Percentiles rank a stretch among this genome's conserved stretches.
Evolutionary conservation across 2,113 vertebrate species (phyloP).

Genomic region (Chionodraco myersi): DNA sequence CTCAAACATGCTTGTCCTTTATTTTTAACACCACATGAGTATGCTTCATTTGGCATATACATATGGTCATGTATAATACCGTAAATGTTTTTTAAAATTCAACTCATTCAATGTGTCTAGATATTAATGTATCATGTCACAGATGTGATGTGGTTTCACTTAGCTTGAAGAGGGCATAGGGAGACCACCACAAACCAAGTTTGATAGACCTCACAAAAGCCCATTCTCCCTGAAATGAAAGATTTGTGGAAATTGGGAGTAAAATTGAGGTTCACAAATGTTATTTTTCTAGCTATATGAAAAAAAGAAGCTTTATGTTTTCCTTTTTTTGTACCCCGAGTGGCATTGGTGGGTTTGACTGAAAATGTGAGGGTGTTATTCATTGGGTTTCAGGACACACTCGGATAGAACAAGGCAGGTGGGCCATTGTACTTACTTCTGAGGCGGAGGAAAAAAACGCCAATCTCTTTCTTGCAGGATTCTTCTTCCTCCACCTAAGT

Average conservation of each 20-base stretch:
- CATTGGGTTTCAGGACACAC: slow-evolving; percentile 44
- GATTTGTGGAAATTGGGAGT: slow-evolving; percentile 32
- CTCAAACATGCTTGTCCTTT: not conserved
- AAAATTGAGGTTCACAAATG: slow-evolving; percentile 15
- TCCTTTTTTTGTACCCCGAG: not conserved
- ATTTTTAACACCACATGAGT: not conserved
- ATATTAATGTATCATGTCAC: slow-evolving; percentile 35
- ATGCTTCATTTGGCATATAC: too few relatives aligned
- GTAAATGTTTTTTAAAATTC: not conserved
- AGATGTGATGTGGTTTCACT: slow-evolving; percentile 30
- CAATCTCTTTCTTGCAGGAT: slow-evolving; percentile 26
- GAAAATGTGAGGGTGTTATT: slow-evolving; percentile 34
- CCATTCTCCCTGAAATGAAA: slow-evolving; percentile 38
- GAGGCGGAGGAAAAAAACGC: slow-evolving; percentile 7
- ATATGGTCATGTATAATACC: not conserved
- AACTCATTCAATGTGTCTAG: slow-evolving; percentile 1
- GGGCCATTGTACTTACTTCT: slow-evolving; percentile 40
- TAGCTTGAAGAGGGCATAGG: slow-evolving; percentile 31
- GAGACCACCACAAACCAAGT: slow-evolving; percentile 9
- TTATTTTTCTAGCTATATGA: slow-evolving; percentile 34
- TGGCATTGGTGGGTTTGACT: not conserved
- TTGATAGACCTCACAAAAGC: slow-evolving; percentile 24
- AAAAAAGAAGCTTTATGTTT: slow-evolving; percentile 5
- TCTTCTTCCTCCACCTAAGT: slow-evolving; percentile 20
- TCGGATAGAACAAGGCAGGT: slow-evolving; percentile 32